Evolutionary conservation across 2,113 vertebrate genomes (phyloP).

Genomic region (Tenebrosternarchus preto): DNA sequence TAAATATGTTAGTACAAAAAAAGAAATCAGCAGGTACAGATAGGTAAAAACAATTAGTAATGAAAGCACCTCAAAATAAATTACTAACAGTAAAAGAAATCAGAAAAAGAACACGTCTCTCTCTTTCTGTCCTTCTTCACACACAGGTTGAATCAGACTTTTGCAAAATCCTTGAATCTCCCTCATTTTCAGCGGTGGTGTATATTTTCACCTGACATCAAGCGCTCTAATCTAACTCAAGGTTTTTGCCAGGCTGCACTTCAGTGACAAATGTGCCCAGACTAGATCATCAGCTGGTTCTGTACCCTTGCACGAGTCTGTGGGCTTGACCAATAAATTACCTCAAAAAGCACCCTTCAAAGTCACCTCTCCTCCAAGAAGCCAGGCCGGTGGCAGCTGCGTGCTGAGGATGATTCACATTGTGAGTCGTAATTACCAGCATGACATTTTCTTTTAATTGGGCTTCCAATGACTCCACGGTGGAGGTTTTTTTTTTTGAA

Average conservation of each 20-base stretch:
- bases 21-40: no score
- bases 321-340: conserved; percentile 34
- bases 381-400: conserved; percentile 41
- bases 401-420: conserved; percentile 66
- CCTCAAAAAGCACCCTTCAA: conserved; percentile 53
- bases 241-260: conserved; percentile 16
- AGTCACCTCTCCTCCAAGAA: conserved; percentile 58
- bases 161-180: conserved; percentile 23
- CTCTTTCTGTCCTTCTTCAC: background rate
- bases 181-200: background rate
- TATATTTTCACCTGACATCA: conserved; percentile 28
- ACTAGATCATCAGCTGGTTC: conserved; percentile 4
- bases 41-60: background rate
- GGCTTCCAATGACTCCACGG: conserved; percentile 71
- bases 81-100: background rate
- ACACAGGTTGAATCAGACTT: conserved; percentile 5
- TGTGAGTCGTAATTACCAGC: conserved; percentile 71
- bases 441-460: conserved; percentile 81
- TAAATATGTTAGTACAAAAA: background rate
- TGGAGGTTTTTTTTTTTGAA: conserved; percentile 49
- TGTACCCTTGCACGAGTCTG: conserved; percentile 13
- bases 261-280: conserved; percentile 32
- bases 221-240: conserved; percentile 28
- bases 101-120: background rate
- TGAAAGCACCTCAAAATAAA: background rate